Evolutionary conservation across 2,797 vertebrate species (phyloP).

Genomic region (Telmatherina bonti): DNA sequence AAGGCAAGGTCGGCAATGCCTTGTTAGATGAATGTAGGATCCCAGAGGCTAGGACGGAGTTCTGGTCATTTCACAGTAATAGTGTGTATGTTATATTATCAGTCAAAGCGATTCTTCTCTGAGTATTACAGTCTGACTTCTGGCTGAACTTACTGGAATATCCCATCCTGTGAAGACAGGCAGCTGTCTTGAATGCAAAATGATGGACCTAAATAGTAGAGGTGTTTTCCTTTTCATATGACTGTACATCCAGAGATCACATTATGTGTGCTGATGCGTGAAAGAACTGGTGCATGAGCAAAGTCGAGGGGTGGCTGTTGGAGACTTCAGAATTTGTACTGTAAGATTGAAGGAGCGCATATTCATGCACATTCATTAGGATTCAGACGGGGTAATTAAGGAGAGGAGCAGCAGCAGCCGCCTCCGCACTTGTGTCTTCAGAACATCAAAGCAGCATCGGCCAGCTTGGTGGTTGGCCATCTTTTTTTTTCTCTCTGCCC

Average conservation of each 20-base stretch:
- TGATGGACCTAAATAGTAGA: neutral
- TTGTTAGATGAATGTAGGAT: too few species aligned
- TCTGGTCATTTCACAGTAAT: too few species aligned
- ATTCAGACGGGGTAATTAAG: conserved; percentile 66
- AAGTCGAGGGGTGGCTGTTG: neutral
- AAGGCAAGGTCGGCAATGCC: too few species aligned
- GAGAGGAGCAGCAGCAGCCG: conserved; percentile 46
- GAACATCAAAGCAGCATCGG: conserved; percentile 63
- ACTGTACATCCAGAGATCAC: neutral
- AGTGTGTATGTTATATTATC: too few species aligned
- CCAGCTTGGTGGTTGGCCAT: conserved; percentile 59
- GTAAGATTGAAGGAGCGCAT: conserved; percentile 26
- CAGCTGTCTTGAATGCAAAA: too few species aligned
- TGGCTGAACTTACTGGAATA: too few species aligned
- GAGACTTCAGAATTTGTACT: neutral
- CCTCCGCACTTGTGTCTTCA: conserved; percentile 40
- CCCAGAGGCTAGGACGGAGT: too few species aligned
- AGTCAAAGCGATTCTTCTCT: too few species aligned
- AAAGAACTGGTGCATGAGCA: too few species aligned
- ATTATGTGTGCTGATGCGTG: too few species aligned
- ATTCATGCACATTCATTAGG: conserved; percentile 46
- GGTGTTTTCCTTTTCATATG: neutral
- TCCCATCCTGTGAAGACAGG: too few species aligned
- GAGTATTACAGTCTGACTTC: too few species aligned
- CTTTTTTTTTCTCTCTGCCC: conserved; percentile 47